Evolutionary conservation across 2,888 invertebrate genomes (phyloP).

Genomic region (Conomelus anceps): DNA sequence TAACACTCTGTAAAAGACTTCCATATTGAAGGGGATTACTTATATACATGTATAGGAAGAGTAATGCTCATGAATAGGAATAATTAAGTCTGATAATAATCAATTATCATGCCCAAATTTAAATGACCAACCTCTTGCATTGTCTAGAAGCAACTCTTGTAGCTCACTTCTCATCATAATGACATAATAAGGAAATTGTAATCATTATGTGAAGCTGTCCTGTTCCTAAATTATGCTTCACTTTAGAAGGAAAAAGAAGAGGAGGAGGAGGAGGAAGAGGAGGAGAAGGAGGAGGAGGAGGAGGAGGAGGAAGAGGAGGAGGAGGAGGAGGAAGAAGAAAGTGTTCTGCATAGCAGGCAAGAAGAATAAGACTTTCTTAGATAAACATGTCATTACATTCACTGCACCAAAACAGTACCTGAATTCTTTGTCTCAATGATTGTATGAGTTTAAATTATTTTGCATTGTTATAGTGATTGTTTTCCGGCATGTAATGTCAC

Average conservation of each 20-base stretch:
- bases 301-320: no score
- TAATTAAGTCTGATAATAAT: no score
- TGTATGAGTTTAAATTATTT: not conserved
- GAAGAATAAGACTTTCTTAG: not conserved
- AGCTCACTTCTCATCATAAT: not conserved
- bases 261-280: no score
- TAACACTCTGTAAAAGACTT: no score
- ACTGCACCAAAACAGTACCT: not conserved
- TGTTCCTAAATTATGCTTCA: not conserved
- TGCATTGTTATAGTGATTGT: not conserved
- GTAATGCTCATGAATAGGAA: no score
- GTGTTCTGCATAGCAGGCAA: not conserved
- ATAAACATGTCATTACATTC: not conserved
- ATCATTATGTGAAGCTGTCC: not conserved
- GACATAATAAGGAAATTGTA: not conserved
- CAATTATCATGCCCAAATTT: no score
- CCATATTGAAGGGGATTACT: no score
- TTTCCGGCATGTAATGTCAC: not conserved
- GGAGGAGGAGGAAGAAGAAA: no score
- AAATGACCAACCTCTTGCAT: not conserved
- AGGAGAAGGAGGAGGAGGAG: no score
- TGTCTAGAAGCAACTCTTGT: no score
- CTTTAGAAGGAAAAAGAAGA: not conserved
- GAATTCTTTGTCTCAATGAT: not conserved
- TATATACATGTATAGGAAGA: no score